Conservation (phyloP, 2,797 vertebrate species). For the Morelia viridis region DNA sequence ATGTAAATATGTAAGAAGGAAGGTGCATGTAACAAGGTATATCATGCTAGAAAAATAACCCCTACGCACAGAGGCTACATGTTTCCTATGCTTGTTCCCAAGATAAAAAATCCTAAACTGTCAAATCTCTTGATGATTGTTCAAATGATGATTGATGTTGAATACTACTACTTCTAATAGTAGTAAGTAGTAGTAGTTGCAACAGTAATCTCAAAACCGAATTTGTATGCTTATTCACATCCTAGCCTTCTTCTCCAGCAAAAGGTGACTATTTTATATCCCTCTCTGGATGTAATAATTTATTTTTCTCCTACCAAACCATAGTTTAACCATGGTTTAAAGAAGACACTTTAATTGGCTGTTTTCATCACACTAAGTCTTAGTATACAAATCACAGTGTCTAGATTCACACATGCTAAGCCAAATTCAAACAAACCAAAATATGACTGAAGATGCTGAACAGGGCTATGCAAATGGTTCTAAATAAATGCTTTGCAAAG, state of each 20-base stretch:
- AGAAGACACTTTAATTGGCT: not conserved
- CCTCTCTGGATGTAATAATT: not conserved
- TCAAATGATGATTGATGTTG: not conserved
- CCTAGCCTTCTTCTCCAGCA: not conserved
- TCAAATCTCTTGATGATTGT: not conserved
- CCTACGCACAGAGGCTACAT: not conserved
- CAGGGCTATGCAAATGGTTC: not conserved
- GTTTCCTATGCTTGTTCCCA: not conserved
- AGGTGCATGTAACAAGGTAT: not conserved
- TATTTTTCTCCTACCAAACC: not conserved
- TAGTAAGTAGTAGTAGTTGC: not conserved
- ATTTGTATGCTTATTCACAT: not conserved
- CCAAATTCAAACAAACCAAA: not conserved
- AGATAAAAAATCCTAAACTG: not conserved
- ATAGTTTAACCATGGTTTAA: not conserved
- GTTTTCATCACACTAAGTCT: not conserved
- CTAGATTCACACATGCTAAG: not conserved
- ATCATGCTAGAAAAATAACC: not conserved
- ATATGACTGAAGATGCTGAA: not conserved
- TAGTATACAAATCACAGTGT: not conserved
- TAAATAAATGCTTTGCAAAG: not conserved
- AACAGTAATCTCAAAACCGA: not conserved
- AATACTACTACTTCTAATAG: not conserved
- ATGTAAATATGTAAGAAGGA: not conserved
- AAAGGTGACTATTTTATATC: not conserved